Percentiles rank a stretch among this genome's conserved stretches.
phyloP scores from a whole-genome alignment of 2,888 invertebrate species.

The Synergus gifuensis region DNA sequence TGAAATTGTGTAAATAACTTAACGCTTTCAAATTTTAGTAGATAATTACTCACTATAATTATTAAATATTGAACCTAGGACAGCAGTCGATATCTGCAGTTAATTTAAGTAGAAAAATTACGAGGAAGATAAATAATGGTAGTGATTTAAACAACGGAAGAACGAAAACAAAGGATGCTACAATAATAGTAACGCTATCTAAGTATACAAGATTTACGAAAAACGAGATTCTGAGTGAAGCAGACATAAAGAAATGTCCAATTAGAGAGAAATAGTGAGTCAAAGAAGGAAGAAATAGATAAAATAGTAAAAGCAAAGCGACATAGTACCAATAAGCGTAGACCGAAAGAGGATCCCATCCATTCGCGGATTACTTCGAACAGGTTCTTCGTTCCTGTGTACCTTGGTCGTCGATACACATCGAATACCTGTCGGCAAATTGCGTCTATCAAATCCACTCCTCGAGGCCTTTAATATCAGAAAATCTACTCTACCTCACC shows the following conservation, averaged over 20 bases:
- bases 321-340: not conserved
- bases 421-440: not conserved
- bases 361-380: conserved; percentile 7
- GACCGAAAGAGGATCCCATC: not conserved
- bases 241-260: not conserved
- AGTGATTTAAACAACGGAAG: not conserved
- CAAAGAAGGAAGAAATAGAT: not conserved
- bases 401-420: not conserved
- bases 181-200: not conserved
- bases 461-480: not conserved
- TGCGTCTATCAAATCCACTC: not conserved
- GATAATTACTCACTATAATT: too few relatives aligned
- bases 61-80: too few relatives aligned
- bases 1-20: not conserved
- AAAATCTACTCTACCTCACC: not conserved
- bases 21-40: not conserved
- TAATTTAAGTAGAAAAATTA: not conserved
- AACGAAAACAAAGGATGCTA: not conserved
- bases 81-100: too few relatives aligned
- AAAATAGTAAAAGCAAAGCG: not conserved
- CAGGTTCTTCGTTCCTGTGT: not conserved
- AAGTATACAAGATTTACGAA: not conserved
- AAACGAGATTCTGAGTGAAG: conserved; percentile 1
- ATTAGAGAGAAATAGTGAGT: not conserved
- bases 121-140: not conserved